Conservation (phyloP, 2,113 vertebrate genomes). For the Sisor rabdophorus region DNA sequence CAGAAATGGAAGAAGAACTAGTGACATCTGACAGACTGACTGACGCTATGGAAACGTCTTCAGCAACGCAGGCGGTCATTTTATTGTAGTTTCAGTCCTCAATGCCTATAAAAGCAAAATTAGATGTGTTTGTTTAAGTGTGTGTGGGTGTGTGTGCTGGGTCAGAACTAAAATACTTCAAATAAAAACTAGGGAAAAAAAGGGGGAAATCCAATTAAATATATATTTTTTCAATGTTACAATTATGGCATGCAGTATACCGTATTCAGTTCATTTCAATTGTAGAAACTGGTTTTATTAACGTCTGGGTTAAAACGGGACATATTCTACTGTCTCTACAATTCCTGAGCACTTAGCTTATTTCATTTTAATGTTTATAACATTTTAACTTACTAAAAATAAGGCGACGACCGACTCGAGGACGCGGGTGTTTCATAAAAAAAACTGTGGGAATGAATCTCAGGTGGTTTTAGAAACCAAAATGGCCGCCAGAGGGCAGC, state of each 20-base stretch:
- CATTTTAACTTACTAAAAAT: constrained; percentile 17
- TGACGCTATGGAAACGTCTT: constrained; percentile 35
- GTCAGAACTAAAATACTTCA: neutral
- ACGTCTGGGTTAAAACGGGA: neutral
- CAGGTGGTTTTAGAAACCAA: constrained; percentile 27
- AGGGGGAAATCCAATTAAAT: too few relatives aligned
- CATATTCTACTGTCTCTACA: neutral
- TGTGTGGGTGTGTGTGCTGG: neutral
- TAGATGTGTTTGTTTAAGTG: neutral
- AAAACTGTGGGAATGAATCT: constrained; percentile 5
- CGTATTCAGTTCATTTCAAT: neutral
- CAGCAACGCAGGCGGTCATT: constrained; percentile 28
- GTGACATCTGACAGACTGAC: constrained; percentile 28
- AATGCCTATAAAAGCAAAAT: neutral
- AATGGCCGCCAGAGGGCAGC: constrained; percentile 38
- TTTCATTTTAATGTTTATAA: neutral
- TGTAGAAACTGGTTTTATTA: neutral
- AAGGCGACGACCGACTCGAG: neutral
- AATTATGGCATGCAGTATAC: neutral
- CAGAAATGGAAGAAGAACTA: constrained; percentile 39
- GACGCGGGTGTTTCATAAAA: neutral
- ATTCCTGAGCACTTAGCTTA: too few relatives aligned
- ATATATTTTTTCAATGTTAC: too few relatives aligned
- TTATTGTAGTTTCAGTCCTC: constrained; percentile 10
- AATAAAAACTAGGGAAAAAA: neutral